Percentiles rank a stretch among this genome's conserved stretches.
Evolutionary conservation across 2,113 vertebrate species (phyloP).

Genomic region (Eulemur rufifrons): DNA sequence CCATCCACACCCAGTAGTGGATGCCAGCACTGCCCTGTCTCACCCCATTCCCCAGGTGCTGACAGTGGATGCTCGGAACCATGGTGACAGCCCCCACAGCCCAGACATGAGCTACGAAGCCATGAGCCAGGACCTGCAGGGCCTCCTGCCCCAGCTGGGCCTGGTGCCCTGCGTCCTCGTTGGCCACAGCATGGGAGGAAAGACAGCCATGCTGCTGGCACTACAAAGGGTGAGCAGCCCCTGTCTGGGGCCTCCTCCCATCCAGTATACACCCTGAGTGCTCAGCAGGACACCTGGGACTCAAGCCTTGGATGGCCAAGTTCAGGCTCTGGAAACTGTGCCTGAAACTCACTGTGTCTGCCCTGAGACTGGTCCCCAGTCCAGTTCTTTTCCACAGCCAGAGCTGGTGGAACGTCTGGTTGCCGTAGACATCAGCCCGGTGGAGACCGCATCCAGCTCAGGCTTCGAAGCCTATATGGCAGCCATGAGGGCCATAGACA

Average conservation of each 20-base stretch:
- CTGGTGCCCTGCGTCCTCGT: constrained; percentile 91
- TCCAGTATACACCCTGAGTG: background rate
- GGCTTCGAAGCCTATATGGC: constrained; percentile 88
- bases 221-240: constrained; percentile 87
- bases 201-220: constrained; percentile 93
- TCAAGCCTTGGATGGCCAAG: background rate
- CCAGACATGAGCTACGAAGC: constrained; percentile 90
- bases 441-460: constrained; percentile 67
- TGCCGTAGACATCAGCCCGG: constrained; percentile 92
- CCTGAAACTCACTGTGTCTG: background rate
- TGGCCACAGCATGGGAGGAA: constrained; percentile 99
- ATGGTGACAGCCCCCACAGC: constrained; percentile 93
- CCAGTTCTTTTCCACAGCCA: constrained; percentile 84
- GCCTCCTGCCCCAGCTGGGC: constrained; percentile 88
- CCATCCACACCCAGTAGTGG: background rate
- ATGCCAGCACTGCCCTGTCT: background rate
- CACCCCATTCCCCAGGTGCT: constrained; percentile 90
- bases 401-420: constrained; percentile 93
- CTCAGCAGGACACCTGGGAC: background rate
- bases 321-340: background rate
- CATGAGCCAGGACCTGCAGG: constrained; percentile 91
- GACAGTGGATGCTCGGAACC: constrained; percentile 95
- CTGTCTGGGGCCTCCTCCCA: background rate
- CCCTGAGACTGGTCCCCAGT: background rate
- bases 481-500: constrained; percentile 89